Conservation (phyloP, 1,140 invertebrate species). For the Belonocnema kinseyi region DNA sequence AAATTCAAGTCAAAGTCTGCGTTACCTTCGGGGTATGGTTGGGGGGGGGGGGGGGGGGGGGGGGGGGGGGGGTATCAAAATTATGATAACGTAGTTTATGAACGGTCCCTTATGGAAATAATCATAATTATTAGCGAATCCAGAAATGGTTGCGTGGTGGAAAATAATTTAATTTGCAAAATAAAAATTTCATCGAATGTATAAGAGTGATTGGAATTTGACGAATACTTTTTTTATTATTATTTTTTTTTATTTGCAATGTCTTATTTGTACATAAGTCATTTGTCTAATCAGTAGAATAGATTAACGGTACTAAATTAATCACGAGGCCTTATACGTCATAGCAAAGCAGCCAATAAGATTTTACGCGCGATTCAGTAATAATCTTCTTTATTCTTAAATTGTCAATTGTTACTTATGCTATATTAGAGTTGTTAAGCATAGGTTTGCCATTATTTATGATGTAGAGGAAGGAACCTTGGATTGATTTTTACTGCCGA, state of each 20-base stretch:
- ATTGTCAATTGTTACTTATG: neutral
- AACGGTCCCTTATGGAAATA: no score
- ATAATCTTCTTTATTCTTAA: neutral
- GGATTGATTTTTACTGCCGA: neutral
- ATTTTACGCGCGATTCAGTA: neutral
- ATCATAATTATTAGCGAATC: no score
- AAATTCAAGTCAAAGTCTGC: no score
- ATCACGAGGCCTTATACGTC: slow-evolving; percentile 19
- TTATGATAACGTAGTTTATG: no score
- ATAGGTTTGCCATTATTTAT: slow-evolving; percentile 14
- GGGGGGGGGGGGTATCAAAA: no score
- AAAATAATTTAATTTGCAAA: no score
- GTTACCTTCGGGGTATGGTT: no score
- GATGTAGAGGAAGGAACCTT: neutral
- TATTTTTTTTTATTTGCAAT: neutral
- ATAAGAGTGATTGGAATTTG: no score
- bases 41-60: no score
- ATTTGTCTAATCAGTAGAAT: slow-evolving; percentile 5
- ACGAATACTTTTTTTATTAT: no score
- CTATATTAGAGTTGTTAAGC: slow-evolving; percentile 1
- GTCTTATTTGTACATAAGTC: slow-evolving; percentile 31
- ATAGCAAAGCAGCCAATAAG: neutral
- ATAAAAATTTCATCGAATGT: no score
- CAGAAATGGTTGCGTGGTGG: no score
- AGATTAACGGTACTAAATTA: slow-evolving; percentile 21